Percentiles rank a stretch among this genome's conserved stretches.
Conservation (phyloP, 2,888 invertebrate genomes). For the Frankliniella intonsa region DNA sequence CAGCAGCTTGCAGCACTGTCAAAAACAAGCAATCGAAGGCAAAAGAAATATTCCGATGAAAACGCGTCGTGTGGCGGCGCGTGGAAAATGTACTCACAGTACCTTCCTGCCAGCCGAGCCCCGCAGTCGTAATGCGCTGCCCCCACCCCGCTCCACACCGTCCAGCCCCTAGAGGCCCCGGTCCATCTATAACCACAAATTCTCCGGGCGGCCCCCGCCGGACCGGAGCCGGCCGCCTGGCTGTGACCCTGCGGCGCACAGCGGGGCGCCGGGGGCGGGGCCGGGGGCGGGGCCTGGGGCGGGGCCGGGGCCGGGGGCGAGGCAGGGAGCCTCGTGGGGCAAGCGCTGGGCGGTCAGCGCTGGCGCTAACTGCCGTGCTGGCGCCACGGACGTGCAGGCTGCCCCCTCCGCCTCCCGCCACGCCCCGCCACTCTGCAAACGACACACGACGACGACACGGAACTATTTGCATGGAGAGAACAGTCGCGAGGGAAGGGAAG, state of each 20-base stretch:
- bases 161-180: background rate
- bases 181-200: constrained; percentile 15
- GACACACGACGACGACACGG: no score
- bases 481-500: no score
- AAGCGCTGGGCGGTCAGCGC: background rate
- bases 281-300: background rate
- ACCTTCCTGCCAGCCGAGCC: background rate
- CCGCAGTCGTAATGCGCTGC: background rate
- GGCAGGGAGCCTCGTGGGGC: background rate
- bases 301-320: background rate
- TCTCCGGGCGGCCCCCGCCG: background rate
- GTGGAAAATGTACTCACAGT: no score
- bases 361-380: background rate
- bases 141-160: background rate
- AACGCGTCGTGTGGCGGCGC: no score
- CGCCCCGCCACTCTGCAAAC: no score
- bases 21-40: no score
- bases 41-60: no score
- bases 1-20: no score
- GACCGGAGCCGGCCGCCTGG: background rate
- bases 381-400: background rate
- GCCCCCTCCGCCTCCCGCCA: no score
- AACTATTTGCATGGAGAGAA: no score
- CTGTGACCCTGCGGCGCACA: background rate
- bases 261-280: background rate